A percentile compares a stretch with the other conserved stretches of the same genome.
Conservation (phyloP, 1,140 invertebrate genomes). For the Ridgeia piscesae region DNA sequence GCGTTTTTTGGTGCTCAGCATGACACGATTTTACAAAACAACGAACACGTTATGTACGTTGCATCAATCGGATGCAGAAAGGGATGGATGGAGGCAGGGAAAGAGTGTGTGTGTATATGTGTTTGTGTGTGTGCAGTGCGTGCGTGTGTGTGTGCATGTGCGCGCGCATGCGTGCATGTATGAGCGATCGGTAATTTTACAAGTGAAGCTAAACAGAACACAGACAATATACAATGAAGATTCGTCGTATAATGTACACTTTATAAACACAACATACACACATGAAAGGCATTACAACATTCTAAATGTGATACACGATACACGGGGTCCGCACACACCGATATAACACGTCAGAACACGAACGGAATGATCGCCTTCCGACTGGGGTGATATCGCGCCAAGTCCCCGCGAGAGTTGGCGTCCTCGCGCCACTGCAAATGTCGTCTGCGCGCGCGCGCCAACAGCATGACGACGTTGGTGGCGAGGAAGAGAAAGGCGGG, state of each 20-base stretch:
- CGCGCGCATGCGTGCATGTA: no score
- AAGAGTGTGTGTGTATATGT: no score
- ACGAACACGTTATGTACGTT: no score
- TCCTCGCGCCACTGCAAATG: neutral
- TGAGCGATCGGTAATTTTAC: no score
- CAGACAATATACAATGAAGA: neutral
- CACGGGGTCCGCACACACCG: neutral
- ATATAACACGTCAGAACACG: neutral
- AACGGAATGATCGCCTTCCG: conserved; percentile 3
- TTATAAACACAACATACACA: neutral
- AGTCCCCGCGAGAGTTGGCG: neutral
- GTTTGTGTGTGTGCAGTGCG: no score
- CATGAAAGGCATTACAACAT: neutral
- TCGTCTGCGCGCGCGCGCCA: neutral
- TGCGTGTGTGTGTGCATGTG: no score
- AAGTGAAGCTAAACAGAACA: no score
- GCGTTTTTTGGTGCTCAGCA: no score
- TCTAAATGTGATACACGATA: neutral
- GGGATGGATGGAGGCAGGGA: no score
- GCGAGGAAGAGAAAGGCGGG: neutral
- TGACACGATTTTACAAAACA: no score
- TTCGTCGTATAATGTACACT: neutral
- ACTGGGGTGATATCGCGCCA: neutral
- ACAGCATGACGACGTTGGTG: neutral
- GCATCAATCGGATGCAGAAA: no score